Conservation (phyloP, 2,888 invertebrate genomes). For the Eupithecia vulgata region DNA sequence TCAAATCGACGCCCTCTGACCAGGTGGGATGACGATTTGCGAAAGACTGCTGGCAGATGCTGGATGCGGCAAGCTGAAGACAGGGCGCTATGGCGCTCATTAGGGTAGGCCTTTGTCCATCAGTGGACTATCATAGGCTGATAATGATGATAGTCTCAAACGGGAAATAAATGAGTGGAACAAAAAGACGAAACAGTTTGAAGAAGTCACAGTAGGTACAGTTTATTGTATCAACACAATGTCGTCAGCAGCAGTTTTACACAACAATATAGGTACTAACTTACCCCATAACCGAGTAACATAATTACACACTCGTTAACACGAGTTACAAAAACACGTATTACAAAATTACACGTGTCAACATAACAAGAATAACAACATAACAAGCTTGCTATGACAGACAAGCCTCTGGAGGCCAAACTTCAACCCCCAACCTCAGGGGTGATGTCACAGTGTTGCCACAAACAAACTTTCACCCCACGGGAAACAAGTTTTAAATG, state of each 20-base stretch:
- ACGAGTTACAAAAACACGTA: not conserved
- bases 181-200: too few species aligned
- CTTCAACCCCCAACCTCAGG: conserved; percentile 12
- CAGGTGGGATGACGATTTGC: too few species aligned
- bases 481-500: conserved; percentile 30
- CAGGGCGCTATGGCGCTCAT: too few species aligned
- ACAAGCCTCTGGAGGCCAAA: conserved; percentile 29
- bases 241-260: not conserved
- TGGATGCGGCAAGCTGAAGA: too few species aligned
- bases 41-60: too few species aligned
- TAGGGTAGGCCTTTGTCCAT: too few species aligned
- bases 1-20: too few species aligned
- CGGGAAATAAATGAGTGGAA: too few species aligned
- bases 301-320: not conserved
- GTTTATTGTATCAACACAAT: too few species aligned
- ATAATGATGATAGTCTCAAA: too few species aligned
- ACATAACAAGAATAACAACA: conserved; percentile 13
- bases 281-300: not conserved
- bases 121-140: too few species aligned
- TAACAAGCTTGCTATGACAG: conserved; percentile 19
- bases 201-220: too few species aligned
- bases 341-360: conserved; percentile 10
- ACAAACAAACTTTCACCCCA: conserved; percentile 38
- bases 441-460: conserved; percentile 39
- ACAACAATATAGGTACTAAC: not conserved